phyloP scores from a whole-genome alignment of 1,140 invertebrate genomes.

The Pseudomyrmex gracilis region DNA sequence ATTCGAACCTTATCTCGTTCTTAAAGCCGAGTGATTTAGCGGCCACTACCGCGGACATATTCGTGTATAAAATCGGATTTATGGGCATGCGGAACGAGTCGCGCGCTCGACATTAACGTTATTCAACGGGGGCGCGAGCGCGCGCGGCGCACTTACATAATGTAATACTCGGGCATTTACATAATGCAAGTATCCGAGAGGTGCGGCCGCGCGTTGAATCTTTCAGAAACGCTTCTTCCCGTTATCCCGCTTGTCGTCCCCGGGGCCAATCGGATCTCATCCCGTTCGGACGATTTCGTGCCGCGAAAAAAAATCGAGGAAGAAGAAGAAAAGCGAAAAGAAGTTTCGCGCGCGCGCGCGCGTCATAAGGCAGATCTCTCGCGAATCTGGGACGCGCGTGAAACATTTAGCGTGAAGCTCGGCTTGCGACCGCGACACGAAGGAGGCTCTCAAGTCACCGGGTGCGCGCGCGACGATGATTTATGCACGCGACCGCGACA shows the following conservation, averaged over 20 bases:
- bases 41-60: slow-evolving; percentile 52
- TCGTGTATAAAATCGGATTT: slow-evolving; percentile 61
- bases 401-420: slow-evolving; percentile 55
- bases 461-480: slow-evolving; percentile 35
- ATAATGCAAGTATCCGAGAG: slow-evolving; percentile 58
- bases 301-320: slow-evolving; percentile 53
- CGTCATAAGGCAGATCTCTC: slow-evolving; percentile 33
- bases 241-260: neutral
- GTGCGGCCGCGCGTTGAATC: slow-evolving; percentile 41
- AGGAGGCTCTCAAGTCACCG: neutral
- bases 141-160: slow-evolving; percentile 56
- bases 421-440: neutral
- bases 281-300: neutral
- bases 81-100: slow-evolving; percentile 18
- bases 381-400: slow-evolving; percentile 56
- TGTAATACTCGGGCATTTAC: slow-evolving; percentile 56
- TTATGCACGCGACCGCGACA: slow-evolving; percentile 45
- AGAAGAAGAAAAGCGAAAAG: neutral
- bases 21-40: slow-evolving; percentile 52
- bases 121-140: slow-evolving; percentile 41
- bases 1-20: slow-evolving; percentile 47
- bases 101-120: slow-evolving; percentile 57
- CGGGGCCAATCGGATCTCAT: slow-evolving; percentile 29
- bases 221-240: slow-evolving; percentile 24
- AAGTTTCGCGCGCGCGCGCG: neutral